Conservation (phyloP, 2,888 invertebrate species). For the Lasioglossum leucozonium region DNA sequence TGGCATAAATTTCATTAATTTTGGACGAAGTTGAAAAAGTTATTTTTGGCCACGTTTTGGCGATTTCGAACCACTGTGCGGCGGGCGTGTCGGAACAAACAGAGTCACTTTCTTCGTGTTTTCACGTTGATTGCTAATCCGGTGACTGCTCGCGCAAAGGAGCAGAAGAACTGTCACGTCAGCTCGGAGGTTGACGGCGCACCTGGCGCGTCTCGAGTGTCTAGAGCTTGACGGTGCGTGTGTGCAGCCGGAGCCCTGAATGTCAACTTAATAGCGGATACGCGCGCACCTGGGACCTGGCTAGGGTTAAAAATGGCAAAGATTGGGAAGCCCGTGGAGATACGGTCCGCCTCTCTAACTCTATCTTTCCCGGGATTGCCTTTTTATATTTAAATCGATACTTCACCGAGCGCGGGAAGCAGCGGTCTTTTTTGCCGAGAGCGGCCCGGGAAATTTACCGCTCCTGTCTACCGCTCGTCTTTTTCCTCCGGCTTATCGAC, state of each 20-base stretch:
- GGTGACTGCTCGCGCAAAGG: not conserved
- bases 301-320: not conserved
- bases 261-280: not conserved
- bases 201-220: not conserved
- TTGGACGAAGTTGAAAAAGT: too few relatives aligned
- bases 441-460: slow-evolving; percentile 33
- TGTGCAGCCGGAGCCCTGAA: not conserved
- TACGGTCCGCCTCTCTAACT: not conserved
- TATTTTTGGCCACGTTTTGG: too few relatives aligned
- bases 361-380: slow-evolving; percentile 31
- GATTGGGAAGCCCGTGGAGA: not conserved
- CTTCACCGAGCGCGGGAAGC: not conserved
- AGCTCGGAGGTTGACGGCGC: not conserved
- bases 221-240: not conserved
- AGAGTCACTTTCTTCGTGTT: too few relatives aligned
- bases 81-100: too few relatives aligned
- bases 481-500: slow-evolving; percentile 33
- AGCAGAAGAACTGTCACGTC: not conserved
- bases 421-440: slow-evolving; percentile 26
- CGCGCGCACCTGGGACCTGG: not conserved
- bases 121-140: too few relatives aligned
- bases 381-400: slow-evolving; percentile 69
- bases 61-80: too few relatives aligned
- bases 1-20: too few relatives aligned
- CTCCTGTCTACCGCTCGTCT: slow-evolving; percentile 20